phyloP scores from a whole-genome alignment of 2,113 vertebrate species.

The Saccopteryx bilineata region DNA sequence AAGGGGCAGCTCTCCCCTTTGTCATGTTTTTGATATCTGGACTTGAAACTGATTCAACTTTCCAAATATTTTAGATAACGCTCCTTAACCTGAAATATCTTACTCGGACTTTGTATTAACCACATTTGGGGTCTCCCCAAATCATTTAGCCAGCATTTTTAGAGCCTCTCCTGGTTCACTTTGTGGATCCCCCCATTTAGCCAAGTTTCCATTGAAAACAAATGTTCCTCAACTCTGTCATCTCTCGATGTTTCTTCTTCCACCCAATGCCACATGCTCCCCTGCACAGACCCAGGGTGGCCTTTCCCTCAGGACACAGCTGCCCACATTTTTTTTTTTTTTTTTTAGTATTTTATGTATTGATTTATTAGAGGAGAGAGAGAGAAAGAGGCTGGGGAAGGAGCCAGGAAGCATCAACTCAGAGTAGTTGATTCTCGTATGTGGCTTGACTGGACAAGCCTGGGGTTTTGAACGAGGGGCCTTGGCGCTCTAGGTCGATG shows the following conservation, averaged over 20 bases:
- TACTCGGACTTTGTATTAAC: neutral
- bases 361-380: too few relatives aligned
- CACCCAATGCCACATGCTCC: fast-evolving
- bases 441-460: too few relatives aligned
- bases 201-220: slow-evolving; percentile 22
- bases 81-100: slow-evolving; percentile 6
- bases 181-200: neutral
- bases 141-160: neutral
- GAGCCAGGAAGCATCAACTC: too few relatives aligned
- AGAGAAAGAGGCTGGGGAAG: too few relatives aligned
- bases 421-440: too few relatives aligned
- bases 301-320: neutral
- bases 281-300: neutral
- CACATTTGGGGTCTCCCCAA: neutral
- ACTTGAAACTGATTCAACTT: slow-evolving; percentile 24
- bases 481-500: too few relatives aligned
- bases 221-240: neutral
- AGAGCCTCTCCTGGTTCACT: neutral
- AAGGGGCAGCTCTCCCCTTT: neutral
- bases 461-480: too few relatives aligned
- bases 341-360: too few relatives aligned
- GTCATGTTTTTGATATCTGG: neutral
- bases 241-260: neutral
- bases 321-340: neutral
- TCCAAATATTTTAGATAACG: slow-evolving; percentile 33